Evolutionary conservation across 2,113 vertebrate species (phyloP), one percentile per base, ranked within the genome.

Genomic region (Oophaga pumilio): DNA sequence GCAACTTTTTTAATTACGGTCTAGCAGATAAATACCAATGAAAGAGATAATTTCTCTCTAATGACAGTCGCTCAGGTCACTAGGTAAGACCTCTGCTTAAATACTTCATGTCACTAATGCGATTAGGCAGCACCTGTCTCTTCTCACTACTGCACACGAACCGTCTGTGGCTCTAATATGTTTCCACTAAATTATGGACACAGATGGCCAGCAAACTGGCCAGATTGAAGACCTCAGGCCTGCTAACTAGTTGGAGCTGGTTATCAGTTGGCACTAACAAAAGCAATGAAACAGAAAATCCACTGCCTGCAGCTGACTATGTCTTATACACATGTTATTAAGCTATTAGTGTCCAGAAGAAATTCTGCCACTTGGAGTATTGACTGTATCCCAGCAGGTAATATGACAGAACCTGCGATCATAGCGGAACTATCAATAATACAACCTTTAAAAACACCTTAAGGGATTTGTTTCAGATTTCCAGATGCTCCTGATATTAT

Each of bases 181-280:
- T 76, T 77, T 76, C 43, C 9, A 14, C 43, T 22, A 66, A 78
- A 26, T 59, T 33, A 49, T 50, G 57, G 60, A 24, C 43, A 26
- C 71, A 62, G 69, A 24, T 33, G 53, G 69, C 52, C 52, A 64
- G 69, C 52, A 52, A 64, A 62, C 57, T 24, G 28, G 49, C 57
- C 84, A 85, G 84, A 77, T 85, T 85, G 57, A 85, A 43, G 84
- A 85, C 74, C n/a, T 76, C 13, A 17, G 84, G 74, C 60, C 59
- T 85, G 84, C 59, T 85, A 76, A 50, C 57, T 66, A 77, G 56
- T 85, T 77, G 66, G 66, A 84, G 66, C 53, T 73, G 68, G 82
- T 73, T 84, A 84, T 84, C 68, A 52, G 6, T 84, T 84, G 82
- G 82, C 82, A 73, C 50, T 24, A 73, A 59, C 24, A 83, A 83